Evolutionary conservation across 2,888 invertebrate species (phyloP), one percentile per base, ranked within the genome.

Genomic region (Metellina segmentata): DNA sequence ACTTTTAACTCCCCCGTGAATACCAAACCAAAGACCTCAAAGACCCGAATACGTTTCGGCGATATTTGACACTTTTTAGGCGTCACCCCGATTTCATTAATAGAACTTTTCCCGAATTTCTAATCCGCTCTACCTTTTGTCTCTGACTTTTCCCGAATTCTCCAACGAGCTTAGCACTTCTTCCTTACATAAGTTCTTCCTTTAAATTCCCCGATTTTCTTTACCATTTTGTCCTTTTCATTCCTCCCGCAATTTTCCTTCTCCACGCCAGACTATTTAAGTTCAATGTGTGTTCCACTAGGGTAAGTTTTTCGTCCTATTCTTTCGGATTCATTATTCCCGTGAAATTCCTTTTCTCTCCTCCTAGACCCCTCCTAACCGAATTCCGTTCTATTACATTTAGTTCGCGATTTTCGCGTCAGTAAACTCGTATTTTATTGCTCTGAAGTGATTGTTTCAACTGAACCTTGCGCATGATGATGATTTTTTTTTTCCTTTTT

Each of bases 381-480:
- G 89, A 90, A 90, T 90, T 83, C 89, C 89, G 78, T 90, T 90
- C 89, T 90, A 90, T 90, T 90, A 90, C 85, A 90, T 90, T 90
- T 90, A 90, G 89, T 90, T 90, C 89, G 71, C 89, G 85, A 90
- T 90, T 90, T 90, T 90, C 89, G 85, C 89, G 89, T 90, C 89
- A 85, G 83, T 90, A 90, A 90, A 79, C 83, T 72, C 89, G 83
- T 90, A 90, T 90, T 90, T 90, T 90, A 90, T 90, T 90, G 89
- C 89, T 90, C 85, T 83, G 89, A 85, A 90, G 89, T 90, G 89
- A 90, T 90, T 90, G 89, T 90, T 90, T 85, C 89, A 85, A 71
- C 78, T 77, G 79, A 88, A 81, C 74, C 88, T 75, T 81, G 77
- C 72, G 77, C 89, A 85, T 85, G 89, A 90, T 90, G 89, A 90